Evolutionary conservation across 1,140 invertebrate species (phyloP).

Genomic region (Idris sp.): DNA sequence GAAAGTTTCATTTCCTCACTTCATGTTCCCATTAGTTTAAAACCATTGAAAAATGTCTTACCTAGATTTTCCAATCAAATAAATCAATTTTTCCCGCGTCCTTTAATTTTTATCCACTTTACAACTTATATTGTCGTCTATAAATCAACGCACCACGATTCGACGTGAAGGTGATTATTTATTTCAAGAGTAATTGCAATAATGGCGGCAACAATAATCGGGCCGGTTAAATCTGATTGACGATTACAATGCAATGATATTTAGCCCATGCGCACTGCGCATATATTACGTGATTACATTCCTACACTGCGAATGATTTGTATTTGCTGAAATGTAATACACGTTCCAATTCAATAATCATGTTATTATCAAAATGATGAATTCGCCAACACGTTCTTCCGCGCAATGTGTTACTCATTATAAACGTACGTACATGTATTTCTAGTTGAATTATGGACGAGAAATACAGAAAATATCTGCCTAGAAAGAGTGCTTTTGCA

Average conservation of each 20-base stretch:
- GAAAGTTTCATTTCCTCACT: too few species aligned
- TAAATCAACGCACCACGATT: background rate
- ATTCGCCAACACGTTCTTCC: conserved; percentile 54
- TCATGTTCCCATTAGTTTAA: too few species aligned
- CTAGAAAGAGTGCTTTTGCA: conserved; percentile 14
- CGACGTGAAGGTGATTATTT: conserved; percentile 24
- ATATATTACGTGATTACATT: conserved; percentile 61
- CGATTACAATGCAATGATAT: conserved; percentile 47
- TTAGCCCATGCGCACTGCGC: conserved; percentile 46
- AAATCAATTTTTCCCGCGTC: too few species aligned
- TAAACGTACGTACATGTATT: conserved; percentile 32
- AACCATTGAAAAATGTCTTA: too few species aligned
- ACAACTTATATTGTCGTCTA: too few species aligned
- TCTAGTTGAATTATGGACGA: conserved; percentile 22
- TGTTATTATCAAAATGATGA: conserved; percentile 60
- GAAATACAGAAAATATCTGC: conserved; percentile 8
- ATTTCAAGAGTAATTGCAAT: conserved; percentile 41
- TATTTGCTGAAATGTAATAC: conserved; percentile 62
- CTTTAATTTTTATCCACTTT: too few species aligned
- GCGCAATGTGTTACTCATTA: conserved; percentile 41
- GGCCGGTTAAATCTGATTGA: conserved; percentile 46
- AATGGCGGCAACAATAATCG: conserved; percentile 42
- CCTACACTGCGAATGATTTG: conserved; percentile 54
- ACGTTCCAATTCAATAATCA: conserved; percentile 59
- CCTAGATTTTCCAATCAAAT: too few species aligned